A percentile compares a stretch with the other conserved stretches of the same genome.
phyloP scores from a whole-genome alignment of 2,888 invertebrate genomes.

The Lapara coniferarum region DNA sequence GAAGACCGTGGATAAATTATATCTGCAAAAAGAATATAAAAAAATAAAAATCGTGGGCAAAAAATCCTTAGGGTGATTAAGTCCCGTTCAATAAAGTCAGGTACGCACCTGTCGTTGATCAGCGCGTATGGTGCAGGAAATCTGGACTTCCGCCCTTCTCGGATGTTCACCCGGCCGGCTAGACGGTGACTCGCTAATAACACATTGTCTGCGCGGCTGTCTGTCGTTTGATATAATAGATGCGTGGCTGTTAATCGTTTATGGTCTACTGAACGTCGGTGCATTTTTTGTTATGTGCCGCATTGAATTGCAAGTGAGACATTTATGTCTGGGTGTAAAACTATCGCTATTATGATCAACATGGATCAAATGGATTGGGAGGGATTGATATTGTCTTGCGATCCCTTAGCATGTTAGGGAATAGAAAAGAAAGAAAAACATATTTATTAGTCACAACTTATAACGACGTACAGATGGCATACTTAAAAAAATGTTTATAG shows the following conservation, averaged over 20 bases:
- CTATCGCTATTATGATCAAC: conserved; percentile 5
- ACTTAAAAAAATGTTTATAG: no score
- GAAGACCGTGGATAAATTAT: background rate
- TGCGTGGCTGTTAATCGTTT: conserved; percentile 61
- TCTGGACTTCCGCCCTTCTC: conserved; percentile 78
- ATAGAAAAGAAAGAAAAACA: no score
- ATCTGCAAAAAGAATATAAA: background rate
- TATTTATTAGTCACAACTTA: no score
- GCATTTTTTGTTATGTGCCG: conserved; percentile 40
- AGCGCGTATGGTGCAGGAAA: conserved; percentile 70
- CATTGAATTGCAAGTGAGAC: conserved; percentile 32
- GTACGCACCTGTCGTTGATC: conserved; percentile 37
- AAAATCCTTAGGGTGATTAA: background rate
- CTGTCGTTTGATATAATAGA: conserved; percentile 61
- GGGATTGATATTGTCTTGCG: background rate
- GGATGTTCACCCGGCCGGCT: conserved; percentile 74
- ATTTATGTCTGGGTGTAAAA: background rate
- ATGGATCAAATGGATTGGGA: background rate
- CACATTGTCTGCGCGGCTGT: conserved; percentile 63
- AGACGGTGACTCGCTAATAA: conserved; percentile 72
- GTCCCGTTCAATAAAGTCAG: conserved; percentile 14
- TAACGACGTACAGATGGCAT: no score
- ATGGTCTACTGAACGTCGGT: conserved; percentile 64
- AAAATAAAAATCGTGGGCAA: background rate
- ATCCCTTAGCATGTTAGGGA: no score